phyloP scores from a whole-genome alignment of 2,888 invertebrate genomes.

The Colletes collaris region DNA sequence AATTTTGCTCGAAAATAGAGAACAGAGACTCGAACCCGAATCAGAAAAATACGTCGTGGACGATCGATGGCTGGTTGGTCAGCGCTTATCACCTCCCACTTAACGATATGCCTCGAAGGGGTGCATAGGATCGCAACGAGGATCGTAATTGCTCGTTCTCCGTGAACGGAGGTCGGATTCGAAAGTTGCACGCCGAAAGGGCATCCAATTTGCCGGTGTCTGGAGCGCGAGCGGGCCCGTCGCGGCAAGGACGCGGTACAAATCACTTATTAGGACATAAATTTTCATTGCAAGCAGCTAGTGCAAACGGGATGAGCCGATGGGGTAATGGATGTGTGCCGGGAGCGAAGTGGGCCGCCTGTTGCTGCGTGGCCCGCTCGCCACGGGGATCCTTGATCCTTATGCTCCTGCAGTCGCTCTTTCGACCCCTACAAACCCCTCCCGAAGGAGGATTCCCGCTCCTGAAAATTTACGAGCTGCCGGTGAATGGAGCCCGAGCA shows the following conservation, averaged over 20 bases:
- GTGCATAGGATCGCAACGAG: not conserved
- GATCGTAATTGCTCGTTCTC: not conserved
- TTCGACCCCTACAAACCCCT: conserved; percentile 69
- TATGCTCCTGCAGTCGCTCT: conserved; percentile 73
- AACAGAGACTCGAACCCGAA: too few relatives aligned
- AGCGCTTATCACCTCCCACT: not conserved
- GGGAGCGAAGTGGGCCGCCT: conserved; percentile 79
- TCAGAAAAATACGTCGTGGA: not conserved
- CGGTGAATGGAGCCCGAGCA: conserved; percentile 60
- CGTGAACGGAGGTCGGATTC: not conserved
- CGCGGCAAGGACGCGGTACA: conserved; percentile 54
- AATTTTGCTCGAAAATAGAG: too few relatives aligned
- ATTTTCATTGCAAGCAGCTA: conserved; percentile 76
- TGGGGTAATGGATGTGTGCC: conserved; percentile 74
- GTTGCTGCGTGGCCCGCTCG: conserved; percentile 78
- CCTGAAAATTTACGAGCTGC: conserved; percentile 79
- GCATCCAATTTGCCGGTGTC: conserved; percentile 1
- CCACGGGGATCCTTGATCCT: conserved; percentile 80
- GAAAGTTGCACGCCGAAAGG: not conserved
- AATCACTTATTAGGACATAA: conserved; percentile 77
- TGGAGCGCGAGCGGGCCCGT: not conserved
- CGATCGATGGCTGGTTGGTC: not conserved
- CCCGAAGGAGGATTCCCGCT: conserved; percentile 76
- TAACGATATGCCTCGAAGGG: not conserved
- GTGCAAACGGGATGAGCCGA: conserved; percentile 75